Evolutionary conservation across 2,888 invertebrate species (phyloP).

Genomic region (Osmoderma eremita): DNA sequence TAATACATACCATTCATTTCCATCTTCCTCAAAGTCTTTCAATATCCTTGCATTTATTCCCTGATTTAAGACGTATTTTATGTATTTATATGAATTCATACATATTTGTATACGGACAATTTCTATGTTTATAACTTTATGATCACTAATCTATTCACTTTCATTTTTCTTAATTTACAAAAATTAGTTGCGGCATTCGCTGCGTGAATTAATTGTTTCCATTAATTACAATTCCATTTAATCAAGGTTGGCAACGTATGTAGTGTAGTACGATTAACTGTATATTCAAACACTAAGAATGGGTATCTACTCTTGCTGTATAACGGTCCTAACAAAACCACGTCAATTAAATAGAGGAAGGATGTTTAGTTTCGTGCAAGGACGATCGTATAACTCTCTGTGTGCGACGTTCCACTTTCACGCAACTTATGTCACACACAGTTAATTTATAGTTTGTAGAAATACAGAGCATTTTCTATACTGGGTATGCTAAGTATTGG

Average conservation of each 20-base stretch:
- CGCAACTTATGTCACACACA: slow-evolving; percentile 10
- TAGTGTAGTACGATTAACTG: background rate
- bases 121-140: background rate
- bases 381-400: background rate
- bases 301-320: background rate
- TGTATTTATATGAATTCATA: background rate
- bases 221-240: background rate
- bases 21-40: slow-evolving; percentile 14
- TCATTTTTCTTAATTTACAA: slow-evolving; percentile 13
- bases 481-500: no score
- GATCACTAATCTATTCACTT: background rate
- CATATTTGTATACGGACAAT: background rate
- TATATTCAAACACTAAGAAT: background rate
- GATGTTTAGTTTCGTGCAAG: slow-evolving; percentile 11
- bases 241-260: slow-evolving; percentile 15
- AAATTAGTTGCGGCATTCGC: background rate
- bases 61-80: background rate
- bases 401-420: background rate
- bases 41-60: background rate
- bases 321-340: background rate
- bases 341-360: background rate
- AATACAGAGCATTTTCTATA: background rate
- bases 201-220: slow-evolving; percentile 13
- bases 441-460: background rate
- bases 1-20: slow-evolving; percentile 9